Base-by-base conservation (phyloP, 2,888 invertebrate species). In the Chironomus tentans region DNA sequence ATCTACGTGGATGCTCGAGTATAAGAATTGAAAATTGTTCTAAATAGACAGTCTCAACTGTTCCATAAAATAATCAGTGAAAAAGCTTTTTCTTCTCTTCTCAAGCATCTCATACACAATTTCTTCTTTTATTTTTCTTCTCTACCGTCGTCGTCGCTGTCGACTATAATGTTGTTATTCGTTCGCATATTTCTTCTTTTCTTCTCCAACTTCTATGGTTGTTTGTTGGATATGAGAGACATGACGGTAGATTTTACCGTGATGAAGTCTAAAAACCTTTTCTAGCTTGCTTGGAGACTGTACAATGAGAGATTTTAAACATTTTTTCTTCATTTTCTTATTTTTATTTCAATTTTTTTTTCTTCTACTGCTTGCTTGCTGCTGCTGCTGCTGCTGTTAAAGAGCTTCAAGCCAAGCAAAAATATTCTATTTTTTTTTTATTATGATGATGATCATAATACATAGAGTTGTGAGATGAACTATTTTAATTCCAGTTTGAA, bases 201-300 rank as follows among this genome's bases (percentile, higher is more conserved):
- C 70, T 38, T 10, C 38, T 18, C 18, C 62, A 50, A 62, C 62
- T 62, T 65, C 65, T 65, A 21, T 24, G 15, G 4, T 13, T 65
- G 12, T 24, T 65, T 21, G 12, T 24, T 21, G 13, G 22, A 24
- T 65, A 22, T 61, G 62, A 62, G 72, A 72, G 72, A 72, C 28
- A 10, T 62, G 61, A 72, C 72, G 72, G 72, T 72, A 72, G 56
- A 56, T 56, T 72, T 22, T 72, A 72, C 72, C 61, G 62, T 72
- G 72, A 72, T 72, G 72, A 62, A 72, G 72, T 72, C 72, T 72
- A 72, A 72, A 72, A 72, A 56, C 61, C 56, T 72, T 72, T 61
- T 38, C 38, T 38, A 38, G 38, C 65, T 47, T 70, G 50, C 70
- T n/a, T 70, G 50, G 70, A 70, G 70, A 70, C 70, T 70, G 21